Base-by-base conservation (phyloP, 2,113 vertebrate genomes). In the Centrocercus urophasianus region DNA sequence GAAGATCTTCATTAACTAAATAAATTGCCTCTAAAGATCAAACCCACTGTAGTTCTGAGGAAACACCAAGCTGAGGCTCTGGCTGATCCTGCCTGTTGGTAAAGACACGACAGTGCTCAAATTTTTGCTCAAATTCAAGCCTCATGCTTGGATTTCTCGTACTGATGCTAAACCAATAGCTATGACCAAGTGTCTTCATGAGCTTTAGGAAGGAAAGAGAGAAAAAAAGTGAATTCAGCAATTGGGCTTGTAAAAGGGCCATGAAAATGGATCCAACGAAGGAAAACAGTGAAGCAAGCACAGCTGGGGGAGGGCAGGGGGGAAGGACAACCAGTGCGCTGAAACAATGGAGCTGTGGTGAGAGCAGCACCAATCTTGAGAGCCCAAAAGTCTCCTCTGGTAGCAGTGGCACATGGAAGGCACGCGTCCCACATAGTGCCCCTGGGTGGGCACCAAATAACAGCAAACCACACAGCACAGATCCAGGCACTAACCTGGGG, bases 351-450 rank as follows among this genome's bases (percentile, higher is more conserved):
- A 76, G 91, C 90, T 89, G 93, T 22, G 72, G 86, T 66, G 96
- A 97, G 97, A 95, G 87, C 32, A 1, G 96, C 93, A 91, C 94
- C 96, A 96, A 94, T 96, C 96, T 86, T 6, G 11, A 75, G 73
- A 69, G 89, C 84, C 71, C 65, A 89, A 90, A 93, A 78, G 65
- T 76, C 59, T 89, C 79, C 89, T 87, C 96, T 92, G 21, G 25
- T 86, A 91, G 84, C 82, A 92, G 67, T 8, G 16, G 52, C 27
- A 54, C 27, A 9, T 94, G 83, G 95, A 90, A 86, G 90, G 84
- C 86, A 79, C 64, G 57, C 24, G 0, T 21, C 84, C 73, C 21
- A 2, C 54, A 79, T 84, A 71, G 88, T 92, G 17, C 77, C 30
- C 24, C 80, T 8, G 6, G 6, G 79, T 63, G 72, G 88, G 61